These are phyloP conservation scores for Hexactinellida sp. DNA, from an alignment of 37 sponge, comb jelly and placozoan species.

Conservation along the genomic window DNA sequence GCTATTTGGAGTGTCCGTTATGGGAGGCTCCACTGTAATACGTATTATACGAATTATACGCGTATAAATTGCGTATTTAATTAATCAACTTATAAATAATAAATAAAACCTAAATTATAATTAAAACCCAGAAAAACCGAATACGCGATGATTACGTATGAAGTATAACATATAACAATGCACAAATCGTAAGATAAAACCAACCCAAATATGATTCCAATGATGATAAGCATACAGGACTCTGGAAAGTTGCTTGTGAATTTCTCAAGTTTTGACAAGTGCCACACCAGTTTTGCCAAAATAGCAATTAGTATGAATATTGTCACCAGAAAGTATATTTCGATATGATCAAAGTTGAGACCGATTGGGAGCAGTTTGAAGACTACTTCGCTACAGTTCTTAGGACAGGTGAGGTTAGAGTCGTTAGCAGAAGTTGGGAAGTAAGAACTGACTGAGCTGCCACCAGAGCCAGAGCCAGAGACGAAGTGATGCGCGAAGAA, in stretches of 20 bases:
- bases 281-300: neutral
- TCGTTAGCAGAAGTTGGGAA: neutral
- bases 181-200: too few relatives aligned
- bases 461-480: neutral
- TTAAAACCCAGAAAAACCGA: too few relatives aligned
- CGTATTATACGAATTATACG: too few relatives aligned
- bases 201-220: neutral
- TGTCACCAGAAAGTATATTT: neutral
- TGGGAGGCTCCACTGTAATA: too few relatives aligned
- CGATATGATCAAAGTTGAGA: neutral
- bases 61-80: too few relatives aligned
- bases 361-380: neutral
- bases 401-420: neutral
- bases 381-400: neutral
- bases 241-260: constrained; percentile 8
- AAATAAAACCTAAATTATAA: too few relatives aligned
- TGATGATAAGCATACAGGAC: neutral
- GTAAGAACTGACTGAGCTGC: neutral
- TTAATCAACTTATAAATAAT: too few relatives aligned
- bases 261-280: neutral
- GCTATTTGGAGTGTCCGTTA: too few relatives aligned
- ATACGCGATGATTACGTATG: too few relatives aligned
- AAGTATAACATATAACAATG: too few relatives aligned
- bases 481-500: neutral
- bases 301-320: neutral